These are phyloP conservation scores for Dilophus febrilis DNA, from an alignment of 2,888 invertebrate genomes.

Conservation along the genomic window DNA sequence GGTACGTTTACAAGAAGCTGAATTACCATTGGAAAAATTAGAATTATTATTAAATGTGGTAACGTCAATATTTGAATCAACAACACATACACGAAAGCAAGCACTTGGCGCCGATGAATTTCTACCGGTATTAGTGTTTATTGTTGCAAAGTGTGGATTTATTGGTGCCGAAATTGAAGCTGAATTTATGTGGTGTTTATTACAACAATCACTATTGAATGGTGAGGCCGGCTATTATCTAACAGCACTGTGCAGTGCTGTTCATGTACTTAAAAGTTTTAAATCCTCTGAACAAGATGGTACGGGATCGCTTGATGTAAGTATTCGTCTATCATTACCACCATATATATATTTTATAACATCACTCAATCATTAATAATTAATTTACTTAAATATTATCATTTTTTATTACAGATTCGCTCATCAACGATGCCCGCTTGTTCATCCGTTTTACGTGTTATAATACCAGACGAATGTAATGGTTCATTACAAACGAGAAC, in stretches of 20 bases:
- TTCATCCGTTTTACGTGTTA: conserved; percentile 68
- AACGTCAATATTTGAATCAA: conserved; percentile 67
- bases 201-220: conserved; percentile 76
- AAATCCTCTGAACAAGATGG: conserved; percentile 28
- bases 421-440: conserved; percentile 37
- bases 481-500: conserved; percentile 85
- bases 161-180: conserved; percentile 90
- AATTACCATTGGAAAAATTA: conserved; percentile 83
- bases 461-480: conserved; percentile 85
- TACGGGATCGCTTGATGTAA: conserved; percentile 28
- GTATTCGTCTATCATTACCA: background rate
- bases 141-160: conserved; percentile 74
- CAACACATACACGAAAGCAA: conserved; percentile 26
- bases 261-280: conserved; percentile 34
- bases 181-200: conserved; percentile 87
- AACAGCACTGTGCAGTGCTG: conserved; percentile 83
- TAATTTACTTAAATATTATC: conserved; percentile 1
- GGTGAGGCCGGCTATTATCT: conserved; percentile 93
- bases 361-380: background rate
- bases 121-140: conserved; percentile 80
- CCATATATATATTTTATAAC: background rate
- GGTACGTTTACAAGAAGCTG: conserved; percentile 72
- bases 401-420: conserved; percentile 28
- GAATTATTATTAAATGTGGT: conserved; percentile 81
- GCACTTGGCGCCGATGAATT: conserved; percentile 72